These are phyloP conservation scores for Jordanella pulchra DNA, from an alignment of 2,797 vertebrate species.

Conservation along the genomic window DNA sequence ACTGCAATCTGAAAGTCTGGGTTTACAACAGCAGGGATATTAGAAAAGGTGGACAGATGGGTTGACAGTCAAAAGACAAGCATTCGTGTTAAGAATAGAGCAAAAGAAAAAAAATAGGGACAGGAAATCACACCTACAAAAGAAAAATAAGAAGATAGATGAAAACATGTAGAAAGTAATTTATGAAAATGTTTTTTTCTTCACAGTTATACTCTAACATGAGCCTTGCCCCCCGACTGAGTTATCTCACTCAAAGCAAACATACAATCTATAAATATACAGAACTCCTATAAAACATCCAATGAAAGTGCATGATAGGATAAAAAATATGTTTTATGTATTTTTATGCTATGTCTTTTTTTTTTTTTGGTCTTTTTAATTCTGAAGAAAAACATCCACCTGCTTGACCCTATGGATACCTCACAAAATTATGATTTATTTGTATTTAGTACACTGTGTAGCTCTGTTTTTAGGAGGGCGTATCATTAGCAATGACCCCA, in stretches of 20 bases:
- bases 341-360: neutral
- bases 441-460: constrained; percentile 35
- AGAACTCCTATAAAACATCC: neutral
- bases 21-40: constrained; percentile 27
- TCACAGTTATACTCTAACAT: neutral
- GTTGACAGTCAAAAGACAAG: neutral
- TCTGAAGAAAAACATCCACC: constrained; percentile 4
- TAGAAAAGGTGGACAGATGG: constrained; percentile 10
- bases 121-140: neutral
- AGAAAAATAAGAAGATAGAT: neutral
- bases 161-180: neutral
- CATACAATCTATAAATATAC: neutral
- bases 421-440: constrained; percentile 43
- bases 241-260: neutral
- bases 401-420: constrained; percentile 18
- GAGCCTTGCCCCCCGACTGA: too few relatives aligned
- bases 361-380: neutral
- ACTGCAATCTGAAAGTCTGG: constrained; percentile 34
- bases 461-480: constrained; percentile 58
- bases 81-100: too few relatives aligned
- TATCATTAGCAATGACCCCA: constrained; percentile 50
- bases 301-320: neutral
- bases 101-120: neutral
- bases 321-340: neutral
- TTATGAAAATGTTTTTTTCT: neutral